These are phyloP conservation scores for Netelia melanura DNA, from an alignment of 2,888 invertebrate genomes.

Conservation along the genomic window DNA sequence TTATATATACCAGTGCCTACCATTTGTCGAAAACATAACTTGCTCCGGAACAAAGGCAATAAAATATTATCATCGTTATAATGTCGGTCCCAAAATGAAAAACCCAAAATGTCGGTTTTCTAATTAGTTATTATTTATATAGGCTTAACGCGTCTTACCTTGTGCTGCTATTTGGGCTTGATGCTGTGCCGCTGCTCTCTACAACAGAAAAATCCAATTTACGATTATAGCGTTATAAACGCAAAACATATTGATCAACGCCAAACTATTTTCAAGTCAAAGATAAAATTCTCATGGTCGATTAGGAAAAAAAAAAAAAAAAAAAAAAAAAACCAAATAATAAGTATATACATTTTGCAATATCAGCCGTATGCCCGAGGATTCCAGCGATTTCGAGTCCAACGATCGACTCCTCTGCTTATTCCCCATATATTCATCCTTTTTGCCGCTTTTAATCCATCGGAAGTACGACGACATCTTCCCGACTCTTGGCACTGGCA, in stretches of 20 bases:
- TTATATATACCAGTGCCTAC: not conserved
- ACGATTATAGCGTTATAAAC: conserved; percentile 32
- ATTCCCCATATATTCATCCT: conserved; percentile 86
- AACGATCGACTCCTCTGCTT: conserved; percentile 91
- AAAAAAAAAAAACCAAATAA: conserved; percentile 18
- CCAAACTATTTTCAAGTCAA: conserved; percentile 27
- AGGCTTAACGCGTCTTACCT: conserved; percentile 84
- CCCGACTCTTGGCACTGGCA: conserved; percentile 71
- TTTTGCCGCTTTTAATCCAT: conserved; percentile 89
- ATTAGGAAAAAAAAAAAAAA: not conserved
- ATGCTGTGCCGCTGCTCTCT: conserved; percentile 90
- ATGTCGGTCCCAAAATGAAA: not conserved
- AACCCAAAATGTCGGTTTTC: not conserved
- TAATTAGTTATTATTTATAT: conserved; percentile 20
- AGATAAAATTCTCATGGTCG: not conserved
- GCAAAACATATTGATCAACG: not conserved
- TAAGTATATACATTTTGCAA: conserved; percentile 85
- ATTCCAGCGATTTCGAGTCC: conserved; percentile 90
- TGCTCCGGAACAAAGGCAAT: not conserved
- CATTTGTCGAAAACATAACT: not conserved
- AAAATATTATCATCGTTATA: conserved; percentile 13
- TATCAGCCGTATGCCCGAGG: conserved; percentile 88
- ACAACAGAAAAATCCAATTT: conserved; percentile 85
- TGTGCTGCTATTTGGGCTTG: conserved; percentile 88
- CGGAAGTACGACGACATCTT: conserved; percentile 89